Evolutionary conservation across 2,797 vertebrate species (phyloP).

Genomic region (Cercopithecus neglectus): DNA sequence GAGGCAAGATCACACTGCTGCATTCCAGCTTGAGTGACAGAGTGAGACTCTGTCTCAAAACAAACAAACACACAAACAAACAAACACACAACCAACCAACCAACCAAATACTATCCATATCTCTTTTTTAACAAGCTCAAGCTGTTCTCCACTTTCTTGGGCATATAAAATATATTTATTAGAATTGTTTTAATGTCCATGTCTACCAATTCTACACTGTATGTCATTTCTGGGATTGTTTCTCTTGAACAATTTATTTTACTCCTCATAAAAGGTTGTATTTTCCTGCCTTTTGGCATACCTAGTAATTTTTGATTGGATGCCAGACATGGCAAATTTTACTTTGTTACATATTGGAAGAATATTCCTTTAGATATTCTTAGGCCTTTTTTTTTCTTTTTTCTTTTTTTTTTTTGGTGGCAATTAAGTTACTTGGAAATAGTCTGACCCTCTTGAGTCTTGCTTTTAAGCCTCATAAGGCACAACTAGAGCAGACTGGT

Average conservation of each 20-base stretch:
- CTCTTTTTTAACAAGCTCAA: neutral
- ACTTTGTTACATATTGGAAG: neutral
- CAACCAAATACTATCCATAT: neutral
- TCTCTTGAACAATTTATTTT: neutral
- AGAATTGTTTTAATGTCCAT: neutral
- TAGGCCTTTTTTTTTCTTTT: neutral
- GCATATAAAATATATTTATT: neutral
- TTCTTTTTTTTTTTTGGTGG: neutral
- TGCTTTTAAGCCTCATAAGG: neutral
- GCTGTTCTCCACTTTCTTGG: constrained; percentile 2
- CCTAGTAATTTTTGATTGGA: neutral
- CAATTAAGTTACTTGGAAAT: neutral
- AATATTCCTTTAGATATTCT: neutral
- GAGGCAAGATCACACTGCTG: neutral
- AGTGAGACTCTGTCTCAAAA: neutral
- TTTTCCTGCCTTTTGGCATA: neutral
- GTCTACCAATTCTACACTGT: neutral
- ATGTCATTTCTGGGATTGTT: constrained; percentile 16
- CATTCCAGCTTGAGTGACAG: neutral
- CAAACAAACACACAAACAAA: no score
- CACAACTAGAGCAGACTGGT: neutral
- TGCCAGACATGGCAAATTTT: neutral
- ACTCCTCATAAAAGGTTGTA: neutral
- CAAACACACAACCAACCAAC: no score
- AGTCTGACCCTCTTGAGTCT: neutral